Evolutionary conservation across 2,113 vertebrate species (phyloP), one percentile per base, ranked within the genome.

Genomic region (Passer domesticus): DNA sequence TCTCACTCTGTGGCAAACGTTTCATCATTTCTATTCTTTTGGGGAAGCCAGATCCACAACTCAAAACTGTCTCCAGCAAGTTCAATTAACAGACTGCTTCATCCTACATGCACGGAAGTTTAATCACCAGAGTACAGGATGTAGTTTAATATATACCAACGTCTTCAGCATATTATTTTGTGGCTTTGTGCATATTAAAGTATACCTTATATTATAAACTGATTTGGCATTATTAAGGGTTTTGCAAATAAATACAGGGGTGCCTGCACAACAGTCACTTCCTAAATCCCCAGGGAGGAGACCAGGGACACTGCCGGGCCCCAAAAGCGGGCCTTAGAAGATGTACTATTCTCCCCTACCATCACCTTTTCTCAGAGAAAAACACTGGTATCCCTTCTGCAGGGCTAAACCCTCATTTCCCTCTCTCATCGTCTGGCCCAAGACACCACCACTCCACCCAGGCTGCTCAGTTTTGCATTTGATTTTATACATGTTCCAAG

Each of bases 91-190:
- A 95, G 28, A 52, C 68, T 28, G 4, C 55, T 95, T 81, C 69
- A 87, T 43, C 64, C 64, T 63, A 82, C 79, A 83, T 37, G 30
- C 39, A 78, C 17, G 25, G 52, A 27, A 68, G 64, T 83, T 94
- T 83, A 92, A 92, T 89, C 83, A 94, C 74, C 27, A 50, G 67
- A 68, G 30, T 72, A 89, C 64, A 82, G 78, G 81, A 95, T 72
- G 70, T 53, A 47, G 33, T 73, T 78, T n/a, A 91, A 74, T 43
- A 78, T 16, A 84, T 10, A 68, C 49, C 25, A 37, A 15, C 33
- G n/a, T 27, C 49, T 85, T 91, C 23, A 76, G 74, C 25, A 58
- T 87, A 27, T 55, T 84, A 82, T 87, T 92, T 84, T 62, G 77
- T 73, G 80, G 70, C n/a, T 83, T 92, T 17, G 6, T 53, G 31